Percentiles rank a stretch among this genome's conserved stretches.
Conservation (phyloP, 2,888 invertebrate genomes). For the Arctia plantaginis region DNA sequence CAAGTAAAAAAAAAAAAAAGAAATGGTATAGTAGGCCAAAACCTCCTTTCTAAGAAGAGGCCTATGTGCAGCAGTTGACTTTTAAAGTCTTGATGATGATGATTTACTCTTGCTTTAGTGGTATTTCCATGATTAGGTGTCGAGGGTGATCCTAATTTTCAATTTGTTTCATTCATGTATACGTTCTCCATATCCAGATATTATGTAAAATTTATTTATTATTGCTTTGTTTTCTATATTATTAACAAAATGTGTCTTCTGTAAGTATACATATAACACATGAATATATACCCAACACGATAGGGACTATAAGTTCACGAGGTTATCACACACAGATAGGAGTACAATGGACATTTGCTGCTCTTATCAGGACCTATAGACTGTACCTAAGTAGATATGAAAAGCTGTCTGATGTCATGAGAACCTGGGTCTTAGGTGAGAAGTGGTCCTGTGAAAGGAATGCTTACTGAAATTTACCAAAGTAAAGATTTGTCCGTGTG, state of each 20-base stretch:
- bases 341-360: conserved; percentile 4
- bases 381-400: not conserved
- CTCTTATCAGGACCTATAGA: not conserved
- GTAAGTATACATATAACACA: not conserved
- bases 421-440: not conserved
- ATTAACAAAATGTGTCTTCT: not conserved
- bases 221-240: not conserved
- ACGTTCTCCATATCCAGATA: too few relatives aligned
- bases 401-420: not conserved
- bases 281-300: not conserved
- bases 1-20: too few relatives aligned
- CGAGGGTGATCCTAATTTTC: too few relatives aligned
- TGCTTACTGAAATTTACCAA: not conserved
- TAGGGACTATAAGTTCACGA: conserved; percentile 9
- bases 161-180: too few relatives aligned
- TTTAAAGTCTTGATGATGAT: too few relatives aligned
- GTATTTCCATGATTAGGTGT: too few relatives aligned
- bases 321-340: conserved; percentile 13
- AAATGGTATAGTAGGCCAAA: too few relatives aligned
- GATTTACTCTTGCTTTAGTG: too few relatives aligned
- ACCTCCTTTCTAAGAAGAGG: too few relatives aligned
- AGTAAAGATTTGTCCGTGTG: too few relatives aligned
- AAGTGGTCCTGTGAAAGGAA: not conserved
- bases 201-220: too few relatives aligned
- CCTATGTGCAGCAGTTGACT: too few relatives aligned